Evolutionary conservation across 2,113 vertebrate genomes (phyloP).

Genomic region (Megaptera novaeangliae): DNA sequence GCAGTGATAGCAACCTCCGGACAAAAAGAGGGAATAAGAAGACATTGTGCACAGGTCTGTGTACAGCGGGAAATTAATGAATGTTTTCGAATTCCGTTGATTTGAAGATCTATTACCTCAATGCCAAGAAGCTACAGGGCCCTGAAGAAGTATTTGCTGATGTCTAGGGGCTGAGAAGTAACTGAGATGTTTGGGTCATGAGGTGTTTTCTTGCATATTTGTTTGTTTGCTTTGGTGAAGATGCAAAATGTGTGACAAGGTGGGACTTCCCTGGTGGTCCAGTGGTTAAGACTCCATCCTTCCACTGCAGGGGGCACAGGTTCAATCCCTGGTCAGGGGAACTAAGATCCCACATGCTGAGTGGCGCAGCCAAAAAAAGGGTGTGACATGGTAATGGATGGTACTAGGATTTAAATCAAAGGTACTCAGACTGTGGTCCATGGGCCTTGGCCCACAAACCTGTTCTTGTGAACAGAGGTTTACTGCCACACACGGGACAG

Average conservation of each 20-base stretch:
- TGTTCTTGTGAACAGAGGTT: neutral
- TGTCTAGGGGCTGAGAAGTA: neutral
- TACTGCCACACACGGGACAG: no score
- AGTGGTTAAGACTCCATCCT: no score
- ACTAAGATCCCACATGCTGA: no score
- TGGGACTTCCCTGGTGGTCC: no score
- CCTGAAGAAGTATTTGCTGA: neutral
- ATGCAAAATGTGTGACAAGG: neutral
- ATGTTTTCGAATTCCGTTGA: neutral
- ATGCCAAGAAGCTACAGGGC: neutral
- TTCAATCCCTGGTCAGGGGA: no score
- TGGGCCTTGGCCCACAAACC: rapidly evolving
- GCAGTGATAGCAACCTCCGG: no score
- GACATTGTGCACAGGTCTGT: neutral
- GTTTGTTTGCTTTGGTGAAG: neutral
- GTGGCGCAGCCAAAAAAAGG: no score
- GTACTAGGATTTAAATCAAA: neutral
- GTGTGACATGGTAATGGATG: no score
- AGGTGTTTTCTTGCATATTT: neutral
- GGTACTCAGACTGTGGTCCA: neutral
- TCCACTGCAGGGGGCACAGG: no score
- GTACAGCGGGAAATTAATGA: neutral
- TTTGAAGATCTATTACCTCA: neutral
- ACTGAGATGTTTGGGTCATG: neutral
- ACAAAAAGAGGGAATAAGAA: neutral